Evolutionary conservation across 2,797 vertebrate genomes (phyloP), one percentile per base, ranked within the genome.

Genomic region (Halcyon chelicuti): DNA sequence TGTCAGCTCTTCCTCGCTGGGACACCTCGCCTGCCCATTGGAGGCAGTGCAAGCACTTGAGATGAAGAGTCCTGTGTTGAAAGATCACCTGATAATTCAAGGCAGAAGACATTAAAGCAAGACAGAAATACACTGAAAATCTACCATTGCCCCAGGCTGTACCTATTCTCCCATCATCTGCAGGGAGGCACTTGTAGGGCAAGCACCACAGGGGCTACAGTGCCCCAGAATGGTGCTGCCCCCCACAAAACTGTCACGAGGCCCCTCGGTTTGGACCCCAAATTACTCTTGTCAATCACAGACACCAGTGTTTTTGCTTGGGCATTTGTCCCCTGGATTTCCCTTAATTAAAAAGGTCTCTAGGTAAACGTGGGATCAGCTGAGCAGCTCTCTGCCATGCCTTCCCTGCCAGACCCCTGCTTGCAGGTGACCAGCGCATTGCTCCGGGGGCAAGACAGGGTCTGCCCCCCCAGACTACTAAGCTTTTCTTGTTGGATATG

Each of bases 401-500:
- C 51, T 31, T 70, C 29, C 33, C 55, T 82, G 46, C 62, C 85
- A 55, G 76, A 60, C 8, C 29, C 26, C 54, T 68, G 29, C 28
- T 52, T 33, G 5, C 44, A 67, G 47, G 25, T 58, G 66, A 28
- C 15, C 40, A 49, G 46, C 2, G 1, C 28, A 10, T 46, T 1
- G 0, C 42, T 54, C 17, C 0, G 0, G 44, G 14, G 13, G 7
- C 46, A 47, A 52, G 58, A 42, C 22, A 85, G 55, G 7, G 5
- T 74, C 47, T 78, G n/a, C n/a, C 42, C n/a, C 54, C 29, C 33
- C 42, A 8, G 70, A 39, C 42, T 55, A 2, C 44, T 66, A 10
- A 83, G 21, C 68, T 74, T 92, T 84, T 88, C 52, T 65, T 88
- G 1, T 65, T 71, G 47, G 33, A 9, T 67, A 14, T 5, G 6